Percentiles rank a stretch among this genome's conserved stretches.
Evolutionary conservation across 2,797 vertebrate species (phyloP).

Genomic region (Serranus cabrilla): DNA sequence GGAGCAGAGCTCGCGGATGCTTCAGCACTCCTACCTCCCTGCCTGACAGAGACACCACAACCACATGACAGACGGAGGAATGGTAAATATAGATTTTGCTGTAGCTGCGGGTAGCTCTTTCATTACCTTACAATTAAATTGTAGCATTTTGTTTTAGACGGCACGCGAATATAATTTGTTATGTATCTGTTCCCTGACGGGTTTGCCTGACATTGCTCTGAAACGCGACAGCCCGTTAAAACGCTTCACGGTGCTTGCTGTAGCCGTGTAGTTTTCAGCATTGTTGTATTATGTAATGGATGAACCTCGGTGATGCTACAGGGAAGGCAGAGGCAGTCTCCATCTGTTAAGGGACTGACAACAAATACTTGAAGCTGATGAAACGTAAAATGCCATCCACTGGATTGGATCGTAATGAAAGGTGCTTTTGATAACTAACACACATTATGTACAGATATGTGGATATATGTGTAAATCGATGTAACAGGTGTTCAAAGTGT

Average conservation of each 20-base stretch:
- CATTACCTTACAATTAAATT: background rate
- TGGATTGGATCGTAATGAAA: background rate
- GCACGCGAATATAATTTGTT: background rate
- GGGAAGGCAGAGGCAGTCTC: conserved; percentile 33
- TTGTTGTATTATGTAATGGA: conserved; percentile 60
- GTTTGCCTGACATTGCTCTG: background rate
- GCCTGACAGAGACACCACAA: conserved; percentile 10
- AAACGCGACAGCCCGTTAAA: conserved; percentile 11
- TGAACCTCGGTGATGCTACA: conserved; percentile 46
- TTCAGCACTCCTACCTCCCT: conserved; percentile 6
- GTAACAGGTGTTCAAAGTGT: background rate
- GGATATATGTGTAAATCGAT: background rate
- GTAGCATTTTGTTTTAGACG: background rate
- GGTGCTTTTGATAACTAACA: background rate
- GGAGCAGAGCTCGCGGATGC: conserved; percentile 7
- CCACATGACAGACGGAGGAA: conserved; percentile 10
- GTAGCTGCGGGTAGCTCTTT: background rate
- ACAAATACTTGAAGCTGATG: conserved; percentile 16
- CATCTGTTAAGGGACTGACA: conserved; percentile 36
- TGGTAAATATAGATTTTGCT: conserved; percentile 10
- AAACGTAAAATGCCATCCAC: conserved; percentile 16
- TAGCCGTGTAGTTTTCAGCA: conserved; percentile 11
- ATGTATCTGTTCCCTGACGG: background rate
- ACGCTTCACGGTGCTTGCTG: conserved; percentile 11
- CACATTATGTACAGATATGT: background rate